Percentiles rank a stretch among this genome's conserved stretches.
phyloP scores from a whole-genome alignment of 2,888 invertebrate species.

The Platynereis dumerilii region DNA sequence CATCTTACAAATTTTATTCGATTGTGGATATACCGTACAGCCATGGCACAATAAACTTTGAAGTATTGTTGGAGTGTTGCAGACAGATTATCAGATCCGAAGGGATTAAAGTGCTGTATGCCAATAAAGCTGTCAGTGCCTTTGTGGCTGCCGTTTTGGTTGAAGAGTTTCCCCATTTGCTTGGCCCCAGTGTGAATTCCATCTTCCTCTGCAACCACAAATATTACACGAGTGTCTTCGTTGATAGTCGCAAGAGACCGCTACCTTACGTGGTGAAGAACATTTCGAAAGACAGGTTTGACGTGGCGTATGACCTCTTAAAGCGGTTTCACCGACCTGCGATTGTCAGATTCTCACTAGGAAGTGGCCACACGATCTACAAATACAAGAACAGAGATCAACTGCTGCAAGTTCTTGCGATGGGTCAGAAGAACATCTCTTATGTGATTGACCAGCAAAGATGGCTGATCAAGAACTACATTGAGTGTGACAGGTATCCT shows the following conservation, averaged over 20 bases:
- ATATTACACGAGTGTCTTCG: constrained; percentile 21
- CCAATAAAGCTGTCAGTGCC: constrained; percentile 20
- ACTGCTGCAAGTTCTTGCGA: constrained; percentile 12
- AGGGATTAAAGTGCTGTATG: constrained; percentile 13
- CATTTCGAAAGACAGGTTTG: constrained; percentile 18
- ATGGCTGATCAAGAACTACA: constrained; percentile 16
- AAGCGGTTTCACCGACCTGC: constrained; percentile 6
- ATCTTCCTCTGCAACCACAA: constrained; percentile 28
- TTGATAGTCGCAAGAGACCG: constrained; percentile 20
- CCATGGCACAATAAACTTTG: constrained; percentile 22
- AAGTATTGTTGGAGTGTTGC: constrained; percentile 12
- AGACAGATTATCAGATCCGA: constrained; percentile 15
- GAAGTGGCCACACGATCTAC: constrained; percentile 24
- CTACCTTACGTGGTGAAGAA: constrained; percentile 15
- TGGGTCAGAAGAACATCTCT: constrained; percentile 7
- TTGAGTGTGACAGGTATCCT: constrained; percentile 17
- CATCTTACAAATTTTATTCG: constrained; percentile 19
- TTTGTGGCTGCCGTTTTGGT: constrained; percentile 19
- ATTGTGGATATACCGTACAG: constrained; percentile 21
- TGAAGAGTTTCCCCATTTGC: constrained; percentile 22
- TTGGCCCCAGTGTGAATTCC: constrained; percentile 22
- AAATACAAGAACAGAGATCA: constrained; percentile 24
- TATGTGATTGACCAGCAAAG: constrained; percentile 22
- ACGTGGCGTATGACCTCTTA: constrained; percentile 17
- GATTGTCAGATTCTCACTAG: constrained; percentile 21